Percentiles rank a stretch among this genome's conserved stretches.
Evolutionary conservation across 37 sponge, comb jelly and placozoan species (phyloP).

Genomic region (Hexactinellida sp.): DNA sequence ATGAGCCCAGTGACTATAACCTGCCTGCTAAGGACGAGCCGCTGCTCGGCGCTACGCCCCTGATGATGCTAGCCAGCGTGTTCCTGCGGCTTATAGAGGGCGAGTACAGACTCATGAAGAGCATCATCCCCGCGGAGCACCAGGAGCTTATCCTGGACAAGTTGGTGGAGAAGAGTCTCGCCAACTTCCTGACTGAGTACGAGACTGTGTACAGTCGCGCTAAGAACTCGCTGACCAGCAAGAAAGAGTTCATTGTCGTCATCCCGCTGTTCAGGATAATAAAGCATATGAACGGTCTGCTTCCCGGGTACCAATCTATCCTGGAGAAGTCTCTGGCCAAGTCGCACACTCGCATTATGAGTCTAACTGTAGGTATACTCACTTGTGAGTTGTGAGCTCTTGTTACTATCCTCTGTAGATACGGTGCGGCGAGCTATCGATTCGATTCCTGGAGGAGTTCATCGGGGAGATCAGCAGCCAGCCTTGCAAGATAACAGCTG

Average conservation of each 20-base stretch:
- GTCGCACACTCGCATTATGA: background rate
- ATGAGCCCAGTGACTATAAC: background rate
- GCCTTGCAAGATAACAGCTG: conserved; percentile 64
- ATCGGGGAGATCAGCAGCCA: conserved; percentile 19
- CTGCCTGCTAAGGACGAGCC: background rate
- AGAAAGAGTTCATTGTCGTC: background rate
- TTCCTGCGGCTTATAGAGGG: conserved; percentile 29
- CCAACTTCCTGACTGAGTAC: background rate
- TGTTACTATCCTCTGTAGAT: background rate
- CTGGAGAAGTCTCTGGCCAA: background rate
- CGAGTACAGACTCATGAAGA: conserved; percentile 55
- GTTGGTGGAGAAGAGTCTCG: conserved; percentile 22
- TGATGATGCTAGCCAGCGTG: background rate
- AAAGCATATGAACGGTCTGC: background rate
- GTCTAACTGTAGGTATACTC: background rate
- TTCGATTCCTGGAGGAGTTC: background rate
- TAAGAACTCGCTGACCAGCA: background rate
- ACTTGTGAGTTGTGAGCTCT: background rate
- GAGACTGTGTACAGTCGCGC: background rate
- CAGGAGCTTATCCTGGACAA: conserved; percentile 41
- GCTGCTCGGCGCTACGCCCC: background rate
- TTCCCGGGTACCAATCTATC: conserved; percentile 1
- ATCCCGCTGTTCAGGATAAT: background rate
- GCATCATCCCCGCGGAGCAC: conserved; percentile 45
- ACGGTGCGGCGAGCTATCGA: background rate